Evolutionary conservation across 1,140 invertebrate species (phyloP).

Genomic region (Patella vulgata): DNA sequence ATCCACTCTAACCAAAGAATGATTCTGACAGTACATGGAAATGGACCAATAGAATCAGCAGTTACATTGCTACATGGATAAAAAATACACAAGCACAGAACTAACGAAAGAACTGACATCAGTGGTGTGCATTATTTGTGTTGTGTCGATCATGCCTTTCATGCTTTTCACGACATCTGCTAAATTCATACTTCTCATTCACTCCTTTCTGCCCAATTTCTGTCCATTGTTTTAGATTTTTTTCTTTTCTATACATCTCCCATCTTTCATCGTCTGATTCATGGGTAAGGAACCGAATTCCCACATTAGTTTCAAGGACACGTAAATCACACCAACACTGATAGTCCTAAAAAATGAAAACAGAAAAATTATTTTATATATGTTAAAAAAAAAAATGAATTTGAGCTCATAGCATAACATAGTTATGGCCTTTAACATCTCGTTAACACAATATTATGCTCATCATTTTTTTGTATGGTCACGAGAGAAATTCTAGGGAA

Average conservation of each 20-base stretch:
- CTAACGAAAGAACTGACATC: too few relatives aligned
- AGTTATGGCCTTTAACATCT: too few relatives aligned
- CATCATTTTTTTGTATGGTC: too few relatives aligned
- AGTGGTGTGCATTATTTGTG: neutral
- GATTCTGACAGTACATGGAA: too few relatives aligned
- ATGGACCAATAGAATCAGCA: too few relatives aligned
- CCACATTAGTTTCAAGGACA: constrained; percentile 84
- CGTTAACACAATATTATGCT: too few relatives aligned
- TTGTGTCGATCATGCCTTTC: constrained; percentile 17
- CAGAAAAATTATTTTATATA: constrained; percentile 7
- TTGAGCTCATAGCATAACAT: neutral
- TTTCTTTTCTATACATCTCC: constrained; percentile 72
- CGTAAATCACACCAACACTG: constrained; percentile 95
- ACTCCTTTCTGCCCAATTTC: constrained; percentile 60
- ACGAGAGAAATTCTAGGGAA: too few relatives aligned
- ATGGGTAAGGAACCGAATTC: constrained; percentile 91
- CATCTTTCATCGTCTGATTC: constrained; percentile 95
- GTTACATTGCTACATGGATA: too few relatives aligned
- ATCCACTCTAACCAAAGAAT: too few relatives aligned
- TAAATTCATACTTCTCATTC: constrained; percentile 63
- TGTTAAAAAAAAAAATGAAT: neutral
- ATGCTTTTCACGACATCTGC: constrained; percentile 51
- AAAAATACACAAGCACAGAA: too few relatives aligned
- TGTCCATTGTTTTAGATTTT: constrained; percentile 60
- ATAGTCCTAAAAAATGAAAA: constrained; percentile 78